These are phyloP conservation scores for Elephas maximus DNA, from an alignment of 2,113 vertebrate genomes.

Conservation along the genomic window DNA sequence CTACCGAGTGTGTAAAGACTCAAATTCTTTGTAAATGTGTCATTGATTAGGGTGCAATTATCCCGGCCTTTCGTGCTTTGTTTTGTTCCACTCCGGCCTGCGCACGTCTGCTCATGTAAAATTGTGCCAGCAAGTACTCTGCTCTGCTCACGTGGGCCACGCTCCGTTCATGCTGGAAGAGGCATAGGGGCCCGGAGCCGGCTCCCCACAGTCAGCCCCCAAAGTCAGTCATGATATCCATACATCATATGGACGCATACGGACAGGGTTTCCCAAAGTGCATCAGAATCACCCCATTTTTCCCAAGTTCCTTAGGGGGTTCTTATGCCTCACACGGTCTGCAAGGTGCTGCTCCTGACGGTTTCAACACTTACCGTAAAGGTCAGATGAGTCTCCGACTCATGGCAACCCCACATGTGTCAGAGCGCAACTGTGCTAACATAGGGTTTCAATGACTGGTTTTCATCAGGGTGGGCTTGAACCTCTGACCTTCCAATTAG, in stretches of 20 bases:
- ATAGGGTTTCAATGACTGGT: not conserved
- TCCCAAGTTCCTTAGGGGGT: not conserved
- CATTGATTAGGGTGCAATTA: not conserved
- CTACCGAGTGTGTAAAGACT: constrained; percentile 4
- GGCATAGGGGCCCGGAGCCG: not conserved
- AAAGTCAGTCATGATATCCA: not conserved
- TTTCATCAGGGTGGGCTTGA: not conserved
- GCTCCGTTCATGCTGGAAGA: fast-evolving
- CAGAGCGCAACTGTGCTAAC: not conserved
- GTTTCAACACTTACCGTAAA: not conserved
- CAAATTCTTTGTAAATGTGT: constrained; percentile 44
- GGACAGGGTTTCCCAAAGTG: not conserved
- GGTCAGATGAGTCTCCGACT: no score
- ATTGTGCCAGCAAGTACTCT: not conserved
- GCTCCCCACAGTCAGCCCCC: not conserved
- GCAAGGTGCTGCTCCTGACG: not conserved
- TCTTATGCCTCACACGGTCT: not conserved
- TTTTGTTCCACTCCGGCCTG: not conserved
- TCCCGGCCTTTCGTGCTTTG: not conserved
- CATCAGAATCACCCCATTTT: not conserved
- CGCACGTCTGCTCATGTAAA: not conserved
- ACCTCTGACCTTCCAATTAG: not conserved
- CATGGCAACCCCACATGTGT: not conserved
- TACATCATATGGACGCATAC: not conserved
- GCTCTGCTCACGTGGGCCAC: fast-evolving